Evolutionary conservation across 1,140 invertebrate genomes (phyloP).

Genomic region (Apis dorsata): DNA sequence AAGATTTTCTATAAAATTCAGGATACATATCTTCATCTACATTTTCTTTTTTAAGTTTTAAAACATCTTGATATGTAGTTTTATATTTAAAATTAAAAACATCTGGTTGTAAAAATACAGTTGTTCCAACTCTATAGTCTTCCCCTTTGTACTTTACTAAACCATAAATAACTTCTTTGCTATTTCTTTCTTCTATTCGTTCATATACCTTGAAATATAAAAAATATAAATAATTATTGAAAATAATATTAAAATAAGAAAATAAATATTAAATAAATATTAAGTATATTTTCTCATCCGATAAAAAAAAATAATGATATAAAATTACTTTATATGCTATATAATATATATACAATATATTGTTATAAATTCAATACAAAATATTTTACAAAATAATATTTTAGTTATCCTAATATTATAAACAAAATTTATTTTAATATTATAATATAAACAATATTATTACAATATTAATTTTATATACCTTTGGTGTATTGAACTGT

Average conservation of each 20-base stretch:
- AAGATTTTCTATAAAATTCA: conserved; percentile 88
- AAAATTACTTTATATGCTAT: not conserved
- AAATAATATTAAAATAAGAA: not conserved
- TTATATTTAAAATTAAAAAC: conserved; percentile 84
- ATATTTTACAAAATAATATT: too few relatives aligned
- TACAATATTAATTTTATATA: conserved; percentile 72
- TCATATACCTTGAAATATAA: conserved; percentile 76
- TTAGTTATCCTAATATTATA: too few relatives aligned
- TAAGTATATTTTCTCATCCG: not conserved
- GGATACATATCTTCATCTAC: conserved; percentile 88
- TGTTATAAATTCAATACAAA: not conserved
- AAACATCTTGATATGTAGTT: conserved; percentile 60
- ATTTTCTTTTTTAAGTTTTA: conserved; percentile 78
- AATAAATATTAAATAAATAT: conserved; percentile 80
- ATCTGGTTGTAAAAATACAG: conserved; percentile 86
- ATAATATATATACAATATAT: not conserved
- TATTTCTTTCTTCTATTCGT: conserved; percentile 61
- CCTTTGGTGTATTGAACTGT: conserved; percentile 67
- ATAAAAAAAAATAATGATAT: not conserved
- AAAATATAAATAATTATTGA: conserved; percentile 79
- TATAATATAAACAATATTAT: not conserved
- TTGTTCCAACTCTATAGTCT: conserved; percentile 85
- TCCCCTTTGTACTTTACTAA: conserved; percentile 77
- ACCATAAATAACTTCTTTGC: conserved; percentile 65
- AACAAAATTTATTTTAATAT: too few relatives aligned